Percentiles rank a stretch among this genome's conserved stretches.
These are phyloP conservation scores for Sebastes hopkinsi DNA, from an alignment of 2,797 vertebrate genomes.

Conservation along the genomic window DNA sequence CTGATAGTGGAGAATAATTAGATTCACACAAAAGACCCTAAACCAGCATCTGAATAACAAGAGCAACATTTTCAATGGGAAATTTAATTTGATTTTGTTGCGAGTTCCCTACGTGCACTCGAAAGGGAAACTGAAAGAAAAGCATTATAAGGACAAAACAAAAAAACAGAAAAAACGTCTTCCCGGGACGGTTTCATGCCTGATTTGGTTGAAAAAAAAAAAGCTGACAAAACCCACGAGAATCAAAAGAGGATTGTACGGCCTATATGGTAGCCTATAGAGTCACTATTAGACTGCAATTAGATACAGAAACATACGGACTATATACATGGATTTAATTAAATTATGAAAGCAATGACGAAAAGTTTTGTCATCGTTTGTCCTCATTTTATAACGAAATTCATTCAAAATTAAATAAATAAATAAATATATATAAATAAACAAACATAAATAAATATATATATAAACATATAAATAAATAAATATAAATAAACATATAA, in stretches of 20 bases:
- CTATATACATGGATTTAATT: slow-evolving; percentile 34
- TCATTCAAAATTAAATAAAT: background rate
- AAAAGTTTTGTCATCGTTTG: background rate
- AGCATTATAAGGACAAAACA: slow-evolving; percentile 48
- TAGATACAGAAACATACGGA: slow-evolving; percentile 36
- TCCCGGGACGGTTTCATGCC: slow-evolving; percentile 39
- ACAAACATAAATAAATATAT: background rate
- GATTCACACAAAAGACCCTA: slow-evolving; percentile 76
- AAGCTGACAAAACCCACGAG: slow-evolving; percentile 45
- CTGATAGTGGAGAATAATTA: slow-evolving; percentile 82
- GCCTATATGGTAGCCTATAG: slow-evolving; percentile 5
- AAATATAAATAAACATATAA: too few species aligned
- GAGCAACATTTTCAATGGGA: slow-evolving; percentile 76
- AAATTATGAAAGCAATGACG: slow-evolving; percentile 8
- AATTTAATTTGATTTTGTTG: slow-evolving; percentile 78
- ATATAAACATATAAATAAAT: too few species aligned
- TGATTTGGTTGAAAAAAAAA: slow-evolving; percentile 39
- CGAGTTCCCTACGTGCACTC: slow-evolving; percentile 55
- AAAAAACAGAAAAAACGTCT: slow-evolving; percentile 28
- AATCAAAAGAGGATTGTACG: slow-evolving; percentile 23
- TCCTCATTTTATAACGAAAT: background rate
- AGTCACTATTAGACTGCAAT: slow-evolving; percentile 34
- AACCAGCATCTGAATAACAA: slow-evolving; percentile 80
- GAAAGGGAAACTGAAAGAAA: slow-evolving; percentile 54
- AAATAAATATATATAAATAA: background rate